Evolutionary conservation across 2,797 vertebrate genomes (phyloP), one percentile per base, ranked within the genome.

Genomic region (Geotria australis): DNA sequence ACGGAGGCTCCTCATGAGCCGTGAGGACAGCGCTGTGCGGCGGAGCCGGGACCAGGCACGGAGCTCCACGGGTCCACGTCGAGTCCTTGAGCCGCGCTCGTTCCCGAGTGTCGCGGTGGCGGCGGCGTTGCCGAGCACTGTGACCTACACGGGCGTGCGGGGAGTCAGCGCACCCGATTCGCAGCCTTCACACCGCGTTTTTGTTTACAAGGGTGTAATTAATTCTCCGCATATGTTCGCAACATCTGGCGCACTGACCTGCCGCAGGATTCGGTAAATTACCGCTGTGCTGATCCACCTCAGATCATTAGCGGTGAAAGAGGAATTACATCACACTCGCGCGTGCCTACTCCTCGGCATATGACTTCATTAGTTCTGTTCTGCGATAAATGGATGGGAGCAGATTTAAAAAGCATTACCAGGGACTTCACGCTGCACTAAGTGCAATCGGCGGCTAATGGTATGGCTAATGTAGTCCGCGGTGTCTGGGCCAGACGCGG

Each of bases 191-290:
- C n/a, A n/a, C 51, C n/a, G 51, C n/a, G 81, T 81, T 79, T 91
- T 85, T 89, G 88, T 95, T 91, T 93, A 86, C 84, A 83, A 79
- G 85, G 78, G 78, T 80, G 84, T 94, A 95, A 94, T 94, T 93
- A 94, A 95, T 91, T 93, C 79, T 79, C 76, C 85, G 85, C 88
- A 91, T 95, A 95, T 93, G 85, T 74, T 86, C 77, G 73, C 77
- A 96, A 94, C 88, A 94, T 93, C 88, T 96, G 89, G 83, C 77
- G 79, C 76, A 63, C 72, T 88, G 85, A 94, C 88, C 88, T 81
- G 85, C 85, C 80, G 76, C 69, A 72, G 76, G 79, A 81, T 79
- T 80, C 78, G 80, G 70, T 77, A 78, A 81, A 81, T 70, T 71
- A 79, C 82, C 83, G 83, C 83, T 84, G 84, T 67, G 83, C 73